phyloP scores from a whole-genome alignment of 2,888 invertebrate species.

The Lasioglossum vierecki region DNA sequence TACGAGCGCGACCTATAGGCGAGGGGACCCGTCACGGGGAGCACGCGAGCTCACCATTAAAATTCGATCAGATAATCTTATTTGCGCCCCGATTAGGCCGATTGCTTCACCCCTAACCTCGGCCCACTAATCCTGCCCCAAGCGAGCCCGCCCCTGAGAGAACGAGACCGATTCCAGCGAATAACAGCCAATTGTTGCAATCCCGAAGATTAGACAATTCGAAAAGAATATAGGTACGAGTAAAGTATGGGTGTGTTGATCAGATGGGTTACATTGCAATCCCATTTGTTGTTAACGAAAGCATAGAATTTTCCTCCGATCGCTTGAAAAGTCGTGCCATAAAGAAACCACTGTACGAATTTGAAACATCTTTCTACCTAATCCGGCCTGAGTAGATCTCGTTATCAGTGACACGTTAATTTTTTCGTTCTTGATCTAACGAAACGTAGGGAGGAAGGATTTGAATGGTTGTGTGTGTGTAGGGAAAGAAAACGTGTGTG shows the following conservation, averaged over 20 bases:
- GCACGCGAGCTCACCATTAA: constrained; percentile 81
- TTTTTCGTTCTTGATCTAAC: too few species aligned
- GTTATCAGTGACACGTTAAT: background rate
- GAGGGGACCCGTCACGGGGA: constrained; percentile 57
- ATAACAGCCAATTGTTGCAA: background rate
- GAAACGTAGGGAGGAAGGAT: too few species aligned
- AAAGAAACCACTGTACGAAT: background rate
- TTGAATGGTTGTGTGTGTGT: too few species aligned
- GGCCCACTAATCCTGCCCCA: background rate
- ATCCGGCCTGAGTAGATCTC: background rate
- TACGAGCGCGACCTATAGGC: constrained; percentile 51
- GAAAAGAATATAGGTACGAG: background rate
- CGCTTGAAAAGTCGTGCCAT: background rate
- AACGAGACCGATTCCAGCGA: background rate
- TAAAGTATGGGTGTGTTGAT: background rate
- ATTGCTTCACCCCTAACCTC: constrained; percentile 59
- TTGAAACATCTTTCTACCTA: background rate
- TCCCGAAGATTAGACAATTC: background rate
- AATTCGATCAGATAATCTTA: constrained; percentile 83
- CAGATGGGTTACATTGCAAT: background rate
- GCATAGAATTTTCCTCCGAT: background rate
- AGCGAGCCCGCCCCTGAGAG: background rate
- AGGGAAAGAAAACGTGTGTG: too few species aligned
- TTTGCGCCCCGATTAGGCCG: constrained; percentile 79
- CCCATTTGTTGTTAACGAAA: background rate